Conservation (phyloP, 2,113 vertebrate species). For the Microcebus lehilahytsara region DNA sequence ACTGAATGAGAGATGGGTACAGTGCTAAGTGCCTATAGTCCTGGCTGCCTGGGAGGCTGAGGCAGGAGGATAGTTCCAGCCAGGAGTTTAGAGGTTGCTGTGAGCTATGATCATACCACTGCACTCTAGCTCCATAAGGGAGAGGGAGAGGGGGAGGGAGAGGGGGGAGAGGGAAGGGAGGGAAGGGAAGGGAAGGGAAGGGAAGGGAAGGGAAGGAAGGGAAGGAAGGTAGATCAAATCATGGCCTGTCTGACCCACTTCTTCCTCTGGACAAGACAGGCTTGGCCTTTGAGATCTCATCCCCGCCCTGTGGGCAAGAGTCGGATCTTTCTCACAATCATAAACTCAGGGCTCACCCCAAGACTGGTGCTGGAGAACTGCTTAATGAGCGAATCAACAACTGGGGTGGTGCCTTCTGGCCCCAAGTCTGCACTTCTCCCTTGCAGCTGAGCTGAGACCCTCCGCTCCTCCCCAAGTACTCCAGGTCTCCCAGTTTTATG, state of each 20-base stretch:
- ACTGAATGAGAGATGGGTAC: too few relatives aligned
- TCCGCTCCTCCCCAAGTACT: neutral
- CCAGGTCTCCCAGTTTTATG: neutral
- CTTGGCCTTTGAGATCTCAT: neutral
- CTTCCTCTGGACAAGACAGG: neutral
- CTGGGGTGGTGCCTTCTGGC: neutral
- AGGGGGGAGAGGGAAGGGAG: too few relatives aligned
- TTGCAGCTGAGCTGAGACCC: neutral
- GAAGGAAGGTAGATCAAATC: neutral
- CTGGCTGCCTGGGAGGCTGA: too few relatives aligned
- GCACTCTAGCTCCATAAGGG: too few relatives aligned
- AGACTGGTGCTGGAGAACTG: neutral
- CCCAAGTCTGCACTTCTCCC: neutral
- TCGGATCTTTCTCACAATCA: neutral
- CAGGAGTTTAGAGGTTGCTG: too few relatives aligned
- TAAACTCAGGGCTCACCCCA: neutral
- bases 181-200: too few relatives aligned
- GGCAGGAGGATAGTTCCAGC: too few relatives aligned
- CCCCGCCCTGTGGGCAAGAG: neutral
- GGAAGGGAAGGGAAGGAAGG: too few relatives aligned
- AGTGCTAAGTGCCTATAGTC: too few relatives aligned
- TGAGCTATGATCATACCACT: too few relatives aligned
- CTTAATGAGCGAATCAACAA: neutral
- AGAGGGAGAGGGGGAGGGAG: too few relatives aligned
- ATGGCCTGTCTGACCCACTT: neutral